Conservation (phyloP, 2,888 invertebrate species). For the Sympetrum striolatum region DNA sequence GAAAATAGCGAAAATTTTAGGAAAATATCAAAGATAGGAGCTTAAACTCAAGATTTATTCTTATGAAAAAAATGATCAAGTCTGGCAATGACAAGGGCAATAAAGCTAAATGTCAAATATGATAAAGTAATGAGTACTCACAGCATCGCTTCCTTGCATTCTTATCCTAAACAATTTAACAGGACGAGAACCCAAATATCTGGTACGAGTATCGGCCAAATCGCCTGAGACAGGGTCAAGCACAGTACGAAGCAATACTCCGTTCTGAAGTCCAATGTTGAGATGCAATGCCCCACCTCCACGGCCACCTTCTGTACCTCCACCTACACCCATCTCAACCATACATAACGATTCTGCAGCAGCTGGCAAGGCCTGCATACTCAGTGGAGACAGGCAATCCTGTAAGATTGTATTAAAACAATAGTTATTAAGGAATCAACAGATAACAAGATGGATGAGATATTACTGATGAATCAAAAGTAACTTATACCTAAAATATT, state of each 20-base stretch:
- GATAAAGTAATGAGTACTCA: conserved; percentile 56
- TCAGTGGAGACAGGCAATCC: conserved; percentile 93
- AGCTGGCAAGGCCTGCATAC: conserved; percentile 96
- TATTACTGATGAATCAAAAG: not conserved
- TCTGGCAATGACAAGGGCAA: no score
- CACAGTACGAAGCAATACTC: conserved; percentile 90
- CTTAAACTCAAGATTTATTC: no score
- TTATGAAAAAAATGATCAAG: no score
- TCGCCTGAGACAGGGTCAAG: conserved; percentile 96
- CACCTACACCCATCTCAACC: conserved; percentile 86
- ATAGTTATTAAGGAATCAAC: conserved; percentile 26
- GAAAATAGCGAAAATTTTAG: no score
- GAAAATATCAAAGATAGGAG: no score
- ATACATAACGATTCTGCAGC: conserved; percentile 96
- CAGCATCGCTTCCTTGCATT: conserved; percentile 96
- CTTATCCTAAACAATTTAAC: conserved; percentile 95
- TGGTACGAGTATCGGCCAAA: conserved; percentile 93
- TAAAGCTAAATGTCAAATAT: no score
- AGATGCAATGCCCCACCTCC: conserved; percentile 85
- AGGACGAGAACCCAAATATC: conserved; percentile 94
- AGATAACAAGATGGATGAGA: not conserved
- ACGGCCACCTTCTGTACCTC: conserved; percentile 59
- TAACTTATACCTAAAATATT: no score
- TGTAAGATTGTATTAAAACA: conserved; percentile 54
- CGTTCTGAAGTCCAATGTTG: conserved; percentile 97